Conservation (phyloP, 2,113 vertebrate genomes). For the Oncorhynchus tshawytscha region DNA sequence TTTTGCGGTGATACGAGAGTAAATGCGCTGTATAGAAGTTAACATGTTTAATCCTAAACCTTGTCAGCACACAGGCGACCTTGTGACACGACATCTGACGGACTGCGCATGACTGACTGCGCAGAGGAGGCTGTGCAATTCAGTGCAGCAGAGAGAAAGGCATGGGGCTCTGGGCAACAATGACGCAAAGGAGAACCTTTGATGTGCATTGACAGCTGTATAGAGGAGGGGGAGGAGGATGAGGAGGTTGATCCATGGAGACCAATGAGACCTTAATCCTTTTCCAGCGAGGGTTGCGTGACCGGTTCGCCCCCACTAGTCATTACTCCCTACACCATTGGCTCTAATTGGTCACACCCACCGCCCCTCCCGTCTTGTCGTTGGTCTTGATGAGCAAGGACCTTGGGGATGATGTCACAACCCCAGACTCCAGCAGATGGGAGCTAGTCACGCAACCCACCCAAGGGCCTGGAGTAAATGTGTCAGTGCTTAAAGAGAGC, state of each 20-base stretch:
- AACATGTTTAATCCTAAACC: background rate
- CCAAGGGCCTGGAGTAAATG: background rate
- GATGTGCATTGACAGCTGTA: slow-evolving; percentile 11
- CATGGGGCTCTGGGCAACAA: background rate
- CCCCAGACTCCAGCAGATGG: slow-evolving; percentile 41
- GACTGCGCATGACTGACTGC: background rate
- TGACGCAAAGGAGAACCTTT: background rate
- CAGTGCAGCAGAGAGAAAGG: background rate
- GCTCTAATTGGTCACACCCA: background rate
- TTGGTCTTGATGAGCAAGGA: background rate
- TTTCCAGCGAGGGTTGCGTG: background rate
- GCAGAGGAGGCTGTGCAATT: background rate
- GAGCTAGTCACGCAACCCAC: slow-evolving; percentile 47
- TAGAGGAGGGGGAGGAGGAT: background rate
- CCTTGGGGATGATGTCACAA: background rate
- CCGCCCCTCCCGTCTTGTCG: background rate
- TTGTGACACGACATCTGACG: background rate
- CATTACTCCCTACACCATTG: background rate
- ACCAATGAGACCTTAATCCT: slow-evolving; percentile 4
- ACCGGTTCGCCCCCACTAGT: slow-evolving; percentile 10
- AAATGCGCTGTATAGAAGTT: background rate
- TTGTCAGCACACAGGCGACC: background rate
- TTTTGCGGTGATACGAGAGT: background rate
- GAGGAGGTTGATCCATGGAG: slow-evolving; percentile 3
- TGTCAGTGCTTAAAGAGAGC: background rate